Percentiles rank a stretch among this genome's conserved stretches.
Conservation (phyloP, 2,113 vertebrate species). For the Enhydra lutris region DNA sequence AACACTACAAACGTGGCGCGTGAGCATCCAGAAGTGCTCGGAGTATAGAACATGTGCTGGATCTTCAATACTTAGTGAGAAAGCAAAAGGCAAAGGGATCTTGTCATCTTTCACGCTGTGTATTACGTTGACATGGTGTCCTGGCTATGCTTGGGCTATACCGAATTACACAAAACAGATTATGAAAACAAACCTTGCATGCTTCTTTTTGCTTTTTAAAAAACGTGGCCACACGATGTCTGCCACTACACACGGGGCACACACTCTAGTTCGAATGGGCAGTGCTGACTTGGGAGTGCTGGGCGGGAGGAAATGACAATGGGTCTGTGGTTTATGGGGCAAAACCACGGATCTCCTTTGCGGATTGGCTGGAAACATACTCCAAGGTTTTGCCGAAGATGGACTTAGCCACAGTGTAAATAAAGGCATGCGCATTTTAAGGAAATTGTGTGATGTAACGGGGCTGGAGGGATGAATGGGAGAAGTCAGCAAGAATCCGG, state of each 20-base stretch:
- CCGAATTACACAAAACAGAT: background rate
- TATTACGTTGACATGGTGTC: background rate
- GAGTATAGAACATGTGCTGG: background rate
- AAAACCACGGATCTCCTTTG: fast-evolving
- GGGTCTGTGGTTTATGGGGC: fast-evolving
- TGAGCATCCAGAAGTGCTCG: fast-evolving
- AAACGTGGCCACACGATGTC: no score
- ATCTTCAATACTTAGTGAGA: background rate
- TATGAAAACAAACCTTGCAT: background rate
- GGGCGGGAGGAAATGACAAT: background rate
- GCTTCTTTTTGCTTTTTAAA: background rate
- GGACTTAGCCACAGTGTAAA: background rate
- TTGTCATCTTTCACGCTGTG: fast-evolving
- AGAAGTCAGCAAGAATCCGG: background rate
- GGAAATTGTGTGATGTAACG: background rate
- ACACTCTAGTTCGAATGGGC: fast-evolving
- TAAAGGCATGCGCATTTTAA: background rate
- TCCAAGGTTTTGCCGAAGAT: no score
- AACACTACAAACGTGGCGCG: fast-evolving
- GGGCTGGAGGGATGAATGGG: no score
- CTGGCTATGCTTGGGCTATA: no score
- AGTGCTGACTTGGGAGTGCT: no score
- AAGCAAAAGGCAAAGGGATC: background rate
- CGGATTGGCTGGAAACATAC: background rate
- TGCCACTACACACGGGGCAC: fast-evolving